Evolutionary conservation across 2,113 vertebrate genomes (phyloP), one percentile per base, ranked within the genome.

Genomic region (Sylvilagus bachmani): DNA sequence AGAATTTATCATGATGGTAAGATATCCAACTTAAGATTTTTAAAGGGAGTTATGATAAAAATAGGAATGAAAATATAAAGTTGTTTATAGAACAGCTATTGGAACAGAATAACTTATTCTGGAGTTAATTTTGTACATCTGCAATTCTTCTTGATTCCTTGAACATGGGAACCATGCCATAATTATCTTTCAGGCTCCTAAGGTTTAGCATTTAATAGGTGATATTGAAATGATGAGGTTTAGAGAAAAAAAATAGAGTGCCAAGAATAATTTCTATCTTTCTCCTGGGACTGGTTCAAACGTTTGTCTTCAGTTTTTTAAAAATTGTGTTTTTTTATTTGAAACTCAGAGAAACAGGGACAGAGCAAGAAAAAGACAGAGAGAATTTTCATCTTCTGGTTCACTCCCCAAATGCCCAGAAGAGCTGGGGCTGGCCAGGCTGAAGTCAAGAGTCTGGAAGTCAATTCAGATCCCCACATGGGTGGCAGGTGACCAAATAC

Each of bases 171-270:
- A 74, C 10, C 9, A 36, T 86, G 49, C 3, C 83, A 78, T 62
- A 24, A 51, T 51, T 2, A 29, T 36, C 31, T 85, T 81, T 78
- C 25, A 93, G 1, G 25, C 22, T 64, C 13, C 33, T 38, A 78
- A 77, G 25, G 36, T 49, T 80, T 74, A 95, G 55, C 75, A 85
- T 21, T 58, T 91, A 64, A n/a, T 84, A 89, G 73, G 51, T 64
- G 29, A 62, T 14, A 38, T 86, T 79, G 70, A 77, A 91, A 27
- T 58, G 38, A 89, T 87, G 55, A 86, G 70, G 6, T 27, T 36
- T 85, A 77, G 21, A n/a, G 3, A 66, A 10, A 53, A 53, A 84
- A 94, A 80, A 13, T 4, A 44, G 49, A 82, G 36, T 53, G 5
- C 10, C 29, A 91, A 55, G 58, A 66, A 33, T 29, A 61, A 67